A percentile compares a stretch with the other conserved stretches of the same genome.
Evolutionary conservation across 2,888 invertebrate genomes (phyloP).

Genomic region (Lasiommata megera): DNA sequence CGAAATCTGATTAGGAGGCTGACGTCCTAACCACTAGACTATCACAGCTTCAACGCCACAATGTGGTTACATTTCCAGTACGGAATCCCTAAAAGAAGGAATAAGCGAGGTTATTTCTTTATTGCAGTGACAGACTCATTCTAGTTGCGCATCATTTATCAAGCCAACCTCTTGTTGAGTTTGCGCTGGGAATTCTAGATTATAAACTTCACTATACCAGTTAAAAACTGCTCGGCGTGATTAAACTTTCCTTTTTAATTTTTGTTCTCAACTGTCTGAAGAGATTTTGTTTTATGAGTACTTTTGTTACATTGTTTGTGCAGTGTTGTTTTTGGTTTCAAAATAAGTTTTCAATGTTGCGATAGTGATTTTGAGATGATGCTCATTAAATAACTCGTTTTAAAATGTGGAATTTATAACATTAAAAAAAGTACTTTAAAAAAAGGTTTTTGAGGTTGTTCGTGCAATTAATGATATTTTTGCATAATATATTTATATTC

Average conservation of each 20-base stretch:
- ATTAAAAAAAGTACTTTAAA: too few species aligned
- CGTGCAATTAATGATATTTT: too few species aligned
- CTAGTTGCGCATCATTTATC: slow-evolving; percentile 69
- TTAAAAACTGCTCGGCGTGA: slow-evolving; percentile 50
- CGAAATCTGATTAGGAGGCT: too few species aligned
- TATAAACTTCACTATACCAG: slow-evolving; percentile 54
- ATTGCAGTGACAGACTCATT: slow-evolving; percentile 74
- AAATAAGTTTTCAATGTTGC: slow-evolving; percentile 3
- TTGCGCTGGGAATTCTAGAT: slow-evolving; percentile 46
- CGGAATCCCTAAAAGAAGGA: slow-evolving; percentile 13
- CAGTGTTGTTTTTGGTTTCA: slow-evolving; percentile 1
- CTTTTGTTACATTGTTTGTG: slow-evolving; percentile 17
- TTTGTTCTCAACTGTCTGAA: slow-evolving; percentile 31
- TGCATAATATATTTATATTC: too few species aligned
- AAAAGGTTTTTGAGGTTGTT: too few species aligned
- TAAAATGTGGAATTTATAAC: background rate
- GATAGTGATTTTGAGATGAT: background rate
- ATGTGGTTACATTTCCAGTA: too few species aligned
- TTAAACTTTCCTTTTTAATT: slow-evolving; percentile 52
- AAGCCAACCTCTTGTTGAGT: slow-evolving; percentile 60
- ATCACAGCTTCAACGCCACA: too few species aligned
- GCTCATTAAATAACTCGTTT: background rate
- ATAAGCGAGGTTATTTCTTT: slow-evolving; percentile 51
- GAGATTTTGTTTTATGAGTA: slow-evolving; percentile 17
- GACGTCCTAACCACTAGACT: too few species aligned